Evolutionary conservation across 2,797 vertebrate species (phyloP), one percentile per base, ranked within the genome.

Genomic region (Sebastes wilsoni): DNA sequence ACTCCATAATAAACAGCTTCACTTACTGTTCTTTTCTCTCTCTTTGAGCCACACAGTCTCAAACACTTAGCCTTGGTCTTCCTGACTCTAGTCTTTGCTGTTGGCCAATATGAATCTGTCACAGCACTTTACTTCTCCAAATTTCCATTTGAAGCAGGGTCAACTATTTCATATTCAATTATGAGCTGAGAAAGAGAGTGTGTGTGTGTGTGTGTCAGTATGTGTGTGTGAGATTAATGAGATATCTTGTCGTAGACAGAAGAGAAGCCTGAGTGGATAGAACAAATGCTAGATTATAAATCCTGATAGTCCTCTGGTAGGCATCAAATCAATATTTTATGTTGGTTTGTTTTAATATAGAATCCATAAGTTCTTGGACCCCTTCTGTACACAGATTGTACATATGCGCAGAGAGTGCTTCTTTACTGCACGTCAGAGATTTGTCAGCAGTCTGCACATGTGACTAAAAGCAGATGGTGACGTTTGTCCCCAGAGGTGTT

Each of bases 41-140:
- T 46, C 30, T 77, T 60, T 55, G 23, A 38, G 42, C 14, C 42
- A 46, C 42, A 56, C 70, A 62, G 14, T 22, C 30, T 20, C 60
- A 34, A 42, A 70, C 49, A 55, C 6, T 23, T 60, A 22, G 18
- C 13, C 12, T 38, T 16, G 27, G n/a, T 59, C 22, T 23, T 46
- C 52, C 27, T 59, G 52, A 16, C 69, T 66, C 22, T 36, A 73
- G 72, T 72, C 42, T 66, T 60, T 66, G 68, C 73, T 72, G 61
- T 60, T 46, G 67, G 80, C 61, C 80, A 55, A 61, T 72, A 81
- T 77, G 61, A 76, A 76, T 68, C 74, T 67, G 67, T 72, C 73
- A 76, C 20, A 25, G 61, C 4, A 2, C 55, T 76, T 81, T 54
- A 66, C 73, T 38, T 71, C 67, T 76, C 73, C 23, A 72, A 54